phyloP scores from a whole-genome alignment of 1,140 invertebrate genomes.

The Bombus confusus region DNA sequence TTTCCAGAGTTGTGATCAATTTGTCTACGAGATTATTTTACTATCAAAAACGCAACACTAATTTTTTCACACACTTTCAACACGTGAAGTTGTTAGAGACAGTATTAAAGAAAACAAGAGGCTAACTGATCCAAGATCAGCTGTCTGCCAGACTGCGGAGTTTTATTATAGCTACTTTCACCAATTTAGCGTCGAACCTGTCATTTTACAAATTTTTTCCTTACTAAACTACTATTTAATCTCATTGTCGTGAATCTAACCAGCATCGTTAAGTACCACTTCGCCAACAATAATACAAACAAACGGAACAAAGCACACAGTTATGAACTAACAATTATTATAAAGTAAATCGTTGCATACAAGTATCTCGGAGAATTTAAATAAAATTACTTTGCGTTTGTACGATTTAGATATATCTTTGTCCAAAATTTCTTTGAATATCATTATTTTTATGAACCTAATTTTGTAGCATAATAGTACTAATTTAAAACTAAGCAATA shows the following conservation, averaged over 20 bases:
- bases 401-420: too few relatives aligned
- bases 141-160: background rate
- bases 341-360: background rate
- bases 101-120: background rate
- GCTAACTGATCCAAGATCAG: conserved; percentile 3
- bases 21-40: background rate
- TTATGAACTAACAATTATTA: background rate
- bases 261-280: background rate
- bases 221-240: background rate
- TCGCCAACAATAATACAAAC: background rate
- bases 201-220: conserved; percentile 16
- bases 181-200: conserved; percentile 45
- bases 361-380: too few relatives aligned
- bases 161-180: conserved; percentile 58
- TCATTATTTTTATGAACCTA: too few relatives aligned
- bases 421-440: too few relatives aligned
- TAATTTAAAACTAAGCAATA: too few relatives aligned
- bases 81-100: background rate
- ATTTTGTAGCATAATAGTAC: too few relatives aligned
- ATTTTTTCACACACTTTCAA: background rate
- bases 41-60: background rate
- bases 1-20: background rate
- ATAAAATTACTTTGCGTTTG: too few relatives aligned
- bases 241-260: conserved; percentile 1
- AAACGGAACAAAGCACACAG: too few relatives aligned